Percentiles rank a stretch among this genome's conserved stretches.
phyloP scores from a whole-genome alignment of 2,113 vertebrate species.

The Nipponia nippon region DNA sequence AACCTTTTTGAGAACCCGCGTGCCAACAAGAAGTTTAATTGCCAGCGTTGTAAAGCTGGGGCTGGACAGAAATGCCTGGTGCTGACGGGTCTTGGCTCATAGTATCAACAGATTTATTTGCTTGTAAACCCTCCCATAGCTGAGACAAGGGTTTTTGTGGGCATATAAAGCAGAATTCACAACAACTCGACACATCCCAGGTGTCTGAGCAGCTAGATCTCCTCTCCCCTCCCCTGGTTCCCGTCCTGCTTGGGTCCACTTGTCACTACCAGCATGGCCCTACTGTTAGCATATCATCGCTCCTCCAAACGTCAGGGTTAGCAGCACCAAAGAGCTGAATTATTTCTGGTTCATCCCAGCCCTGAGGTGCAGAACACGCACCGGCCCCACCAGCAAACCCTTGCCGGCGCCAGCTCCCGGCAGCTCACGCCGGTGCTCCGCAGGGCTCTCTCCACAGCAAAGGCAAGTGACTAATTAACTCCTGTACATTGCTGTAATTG shows the following conservation, averaged over 20 bases:
- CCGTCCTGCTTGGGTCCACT: neutral
- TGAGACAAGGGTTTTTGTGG: neutral
- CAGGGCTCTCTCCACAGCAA: neutral
- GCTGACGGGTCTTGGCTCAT: neutral
- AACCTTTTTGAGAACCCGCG: neutral
- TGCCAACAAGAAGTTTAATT: neutral
- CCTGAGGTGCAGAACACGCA: neutral
- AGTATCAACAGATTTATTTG: neutral
- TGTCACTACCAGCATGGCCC: fast-evolving
- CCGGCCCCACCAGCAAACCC: neutral
- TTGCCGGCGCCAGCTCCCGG: neutral
- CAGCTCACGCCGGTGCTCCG: neutral
- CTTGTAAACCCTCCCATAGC: neutral
- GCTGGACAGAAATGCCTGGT: neutral
- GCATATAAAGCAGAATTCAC: neutral
- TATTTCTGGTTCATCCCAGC: neutral
- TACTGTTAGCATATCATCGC: fast-evolving
- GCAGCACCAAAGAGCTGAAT: neutral
- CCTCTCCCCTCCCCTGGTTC: neutral
- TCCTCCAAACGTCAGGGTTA: fast-evolving
- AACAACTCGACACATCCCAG: fast-evolving
- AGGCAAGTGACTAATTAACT: neutral
- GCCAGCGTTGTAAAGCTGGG: neutral
- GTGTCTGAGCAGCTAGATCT: neutral
- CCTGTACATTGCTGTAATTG: neutral